Evolutionary conservation across 2,888 invertebrate genomes (phyloP).

Genomic region (Cryptocheilus praepositus): DNA sequence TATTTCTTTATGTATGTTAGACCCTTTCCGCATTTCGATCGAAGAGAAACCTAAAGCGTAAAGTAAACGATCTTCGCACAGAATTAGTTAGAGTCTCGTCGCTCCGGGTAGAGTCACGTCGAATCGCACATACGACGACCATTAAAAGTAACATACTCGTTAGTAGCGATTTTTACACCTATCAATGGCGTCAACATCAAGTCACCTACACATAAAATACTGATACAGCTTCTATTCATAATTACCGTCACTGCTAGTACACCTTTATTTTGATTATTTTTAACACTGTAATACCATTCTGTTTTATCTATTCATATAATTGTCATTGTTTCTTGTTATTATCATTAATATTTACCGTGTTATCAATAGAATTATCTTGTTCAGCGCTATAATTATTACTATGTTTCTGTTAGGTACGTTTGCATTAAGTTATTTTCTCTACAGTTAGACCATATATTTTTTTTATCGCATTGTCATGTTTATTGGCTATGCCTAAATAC

Average conservation of each 20-base stretch:
- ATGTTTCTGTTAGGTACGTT: not conserved
- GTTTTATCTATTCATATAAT: not conserved
- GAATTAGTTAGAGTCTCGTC: conserved; percentile 15
- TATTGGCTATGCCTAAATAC: conserved; percentile 32
- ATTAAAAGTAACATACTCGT: conserved; percentile 21
- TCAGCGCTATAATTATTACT: conserved; percentile 20
- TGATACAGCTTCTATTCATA: conserved; percentile 20
- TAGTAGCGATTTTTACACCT: conserved; percentile 24
- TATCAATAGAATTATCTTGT: conserved; percentile 5
- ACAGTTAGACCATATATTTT: conserved; percentile 15
- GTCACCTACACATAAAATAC: conserved; percentile 20
- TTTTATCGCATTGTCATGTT: conserved; percentile 27
- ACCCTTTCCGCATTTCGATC: too few species aligned
- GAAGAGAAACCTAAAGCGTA: too few species aligned
- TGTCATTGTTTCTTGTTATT: not conserved
- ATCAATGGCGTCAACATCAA: conserved; percentile 24
- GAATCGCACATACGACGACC: conserved; percentile 9
- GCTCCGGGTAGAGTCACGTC: too few species aligned
- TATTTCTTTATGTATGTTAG: too few species aligned
- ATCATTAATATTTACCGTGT: not conserved
- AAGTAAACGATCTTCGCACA: too few species aligned
- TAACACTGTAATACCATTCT: conserved; percentile 2
- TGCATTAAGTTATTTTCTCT: not conserved
- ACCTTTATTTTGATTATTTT: conserved; percentile 42
- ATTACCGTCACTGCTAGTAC: conserved; percentile 20